A percentile compares a stretch with the other conserved stretches of the same genome.
phyloP scores from a whole-genome alignment of 35 echinoderm and acorn worm species.

The Anneissia japonica region DNA sequence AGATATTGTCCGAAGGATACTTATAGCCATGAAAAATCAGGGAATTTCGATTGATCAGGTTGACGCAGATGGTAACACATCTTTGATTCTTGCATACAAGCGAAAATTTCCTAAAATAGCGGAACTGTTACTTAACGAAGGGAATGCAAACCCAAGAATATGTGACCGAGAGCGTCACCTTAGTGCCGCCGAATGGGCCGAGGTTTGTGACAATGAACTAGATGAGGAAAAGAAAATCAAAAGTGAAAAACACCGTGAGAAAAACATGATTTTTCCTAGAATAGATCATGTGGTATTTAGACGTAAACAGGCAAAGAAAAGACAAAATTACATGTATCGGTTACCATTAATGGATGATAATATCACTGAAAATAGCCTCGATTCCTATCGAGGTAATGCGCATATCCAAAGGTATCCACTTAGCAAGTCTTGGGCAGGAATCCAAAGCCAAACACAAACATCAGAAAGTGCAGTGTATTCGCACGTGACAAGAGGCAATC shows the following conservation, averaged over 20 bases:
- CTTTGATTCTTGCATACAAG: constrained; percentile 47
- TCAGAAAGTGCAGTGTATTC: constrained; percentile 1
- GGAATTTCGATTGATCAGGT: constrained; percentile 46
- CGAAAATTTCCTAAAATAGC: constrained; percentile 41
- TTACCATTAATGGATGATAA: neutral
- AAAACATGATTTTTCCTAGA: constrained; percentile 40
- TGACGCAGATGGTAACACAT: constrained; percentile 48
- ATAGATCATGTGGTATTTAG: constrained; percentile 6
- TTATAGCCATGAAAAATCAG: constrained; percentile 33
- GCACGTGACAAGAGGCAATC: neutral
- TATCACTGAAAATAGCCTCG: neutral
- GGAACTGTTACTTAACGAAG: constrained; percentile 20
- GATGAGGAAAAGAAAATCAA: neutral
- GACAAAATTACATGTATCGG: neutral
- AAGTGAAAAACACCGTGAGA: constrained; percentile 27
- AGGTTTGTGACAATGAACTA: constrained; percentile 13
- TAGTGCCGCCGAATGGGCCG: constrained; percentile 57
- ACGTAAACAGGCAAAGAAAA: constrained; percentile 3
- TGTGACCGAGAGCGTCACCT: constrained; percentile 53
- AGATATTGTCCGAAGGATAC: constrained; percentile 20
- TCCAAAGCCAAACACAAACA: neutral
- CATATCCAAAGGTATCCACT: neutral
- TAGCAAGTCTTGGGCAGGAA: neutral
- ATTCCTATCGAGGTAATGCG: neutral
- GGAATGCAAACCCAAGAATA: constrained; percentile 64